These are phyloP conservation scores for Poeciliopsis turneri DNA, from an alignment of 2,797 vertebrate species.

Conservation along the genomic window DNA sequence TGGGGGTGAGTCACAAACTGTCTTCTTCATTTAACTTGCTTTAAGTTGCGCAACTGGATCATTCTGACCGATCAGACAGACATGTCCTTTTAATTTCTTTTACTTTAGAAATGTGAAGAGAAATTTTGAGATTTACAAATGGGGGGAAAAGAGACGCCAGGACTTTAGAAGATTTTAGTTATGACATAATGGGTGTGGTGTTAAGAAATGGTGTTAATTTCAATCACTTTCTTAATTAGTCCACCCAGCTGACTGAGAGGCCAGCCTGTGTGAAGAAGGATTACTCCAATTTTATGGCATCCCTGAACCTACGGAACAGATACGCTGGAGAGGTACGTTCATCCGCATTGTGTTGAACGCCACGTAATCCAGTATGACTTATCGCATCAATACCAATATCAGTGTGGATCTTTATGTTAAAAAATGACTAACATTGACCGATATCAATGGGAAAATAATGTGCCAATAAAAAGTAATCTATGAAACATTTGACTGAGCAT, in stretches of 20 bases:
- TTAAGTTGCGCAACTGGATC: background rate
- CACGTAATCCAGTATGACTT: too few species aligned
- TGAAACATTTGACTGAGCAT: background rate
- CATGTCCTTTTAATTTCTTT: background rate
- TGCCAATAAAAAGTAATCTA: background rate
- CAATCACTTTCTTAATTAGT: constrained; percentile 67
- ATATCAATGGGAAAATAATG: background rate
- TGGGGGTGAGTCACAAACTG: constrained; percentile 85
- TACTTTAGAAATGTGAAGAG: background rate
- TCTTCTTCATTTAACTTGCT: constrained; percentile 16
- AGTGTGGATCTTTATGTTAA: too few species aligned
- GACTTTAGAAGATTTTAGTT: background rate
- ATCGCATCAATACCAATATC: too few species aligned
- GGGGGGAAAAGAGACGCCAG: background rate
- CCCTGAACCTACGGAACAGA: constrained; percentile 94
- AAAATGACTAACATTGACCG: background rate
- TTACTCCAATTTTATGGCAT: constrained; percentile 98
- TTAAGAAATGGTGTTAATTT: background rate
- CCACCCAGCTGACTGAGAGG: constrained; percentile 92
- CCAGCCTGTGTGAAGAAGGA: constrained; percentile 97
- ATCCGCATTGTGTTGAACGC: background rate
- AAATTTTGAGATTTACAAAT: background rate
- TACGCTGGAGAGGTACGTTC: constrained; percentile 92
- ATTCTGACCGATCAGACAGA: background rate
- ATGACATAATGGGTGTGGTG: background rate